Base-by-base conservation (phyloP, 2,797 vertebrate species). In the Mionectes olivaceus region DNA sequence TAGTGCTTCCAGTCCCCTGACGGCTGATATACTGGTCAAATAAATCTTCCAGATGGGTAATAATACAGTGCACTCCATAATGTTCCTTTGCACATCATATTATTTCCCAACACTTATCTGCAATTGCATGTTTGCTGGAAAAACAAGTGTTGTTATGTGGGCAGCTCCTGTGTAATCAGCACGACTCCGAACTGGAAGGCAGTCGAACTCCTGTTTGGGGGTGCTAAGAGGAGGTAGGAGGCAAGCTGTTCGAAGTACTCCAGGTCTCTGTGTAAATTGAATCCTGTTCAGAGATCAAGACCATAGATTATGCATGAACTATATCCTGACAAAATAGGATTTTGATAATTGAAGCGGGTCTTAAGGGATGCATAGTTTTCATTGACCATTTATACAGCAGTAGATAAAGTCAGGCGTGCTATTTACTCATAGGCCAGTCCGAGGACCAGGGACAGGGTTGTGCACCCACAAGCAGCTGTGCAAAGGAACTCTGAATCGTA, bases 41-140 rank as follows among this genome's bases (percentile, higher is more conserved):
- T 95, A 92, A 94, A 94, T 93, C 78, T 88, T 95, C 33, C 37
- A 77, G 79, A 94, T 60, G 78, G 75, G 56, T 91, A 83, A 93
- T 80, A 95, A 86, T 57, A 73, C 30, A 64, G 35, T 24, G 14
- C 35, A 52, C 32, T 88, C 44, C 5, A 2, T 65, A 92, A 74
- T 64, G 44, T 46, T 78, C 63, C 74, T 78, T 88, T 90, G 24
- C 16, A 59, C 35, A 27, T 71, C 74, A 47, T 87, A 47, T 93
- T 85, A 92, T 91, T 91, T 95, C 89, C 71, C 49, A 68, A 65
- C 37, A 49, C 35, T 83, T 91, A 81, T 55, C 76, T 87, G 50
- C 25, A 67, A 59, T 65, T 90, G 37, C 46, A 37, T 35, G 8
- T 81, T 87, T 91, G 24, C 22, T 67, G 43, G 25, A 24, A 71